A percentile compares a stretch with the other conserved stretches of the same genome.
phyloP scores from a whole-genome alignment of 2,888 invertebrate species.

The Teleiodes luculella region DNA sequence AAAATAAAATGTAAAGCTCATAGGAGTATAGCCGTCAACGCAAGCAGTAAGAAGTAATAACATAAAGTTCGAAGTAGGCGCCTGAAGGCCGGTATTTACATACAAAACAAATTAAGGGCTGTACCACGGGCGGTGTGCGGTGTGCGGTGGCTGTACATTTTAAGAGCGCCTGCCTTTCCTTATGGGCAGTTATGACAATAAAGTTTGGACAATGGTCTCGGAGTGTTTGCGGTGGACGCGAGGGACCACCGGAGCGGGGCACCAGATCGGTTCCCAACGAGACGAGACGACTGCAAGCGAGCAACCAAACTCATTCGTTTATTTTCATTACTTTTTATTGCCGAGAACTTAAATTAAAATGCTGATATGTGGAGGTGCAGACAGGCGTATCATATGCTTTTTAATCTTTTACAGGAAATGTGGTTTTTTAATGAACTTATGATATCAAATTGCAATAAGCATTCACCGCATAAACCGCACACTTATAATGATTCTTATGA shows the following conservation, averaged over 20 bases:
- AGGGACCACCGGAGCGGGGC: conserved; percentile 53
- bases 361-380: background rate
- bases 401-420: conserved; percentile 11
- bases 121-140: background rate
- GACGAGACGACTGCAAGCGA: background rate
- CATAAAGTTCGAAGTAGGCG: background rate
- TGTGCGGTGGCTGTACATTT: conserved; percentile 4
- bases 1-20: too few species aligned
- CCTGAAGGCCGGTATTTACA: background rate
- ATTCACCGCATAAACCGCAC: conserved; percentile 34
- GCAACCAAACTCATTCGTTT: conserved; percentile 28
- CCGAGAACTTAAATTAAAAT: background rate
- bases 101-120: conserved; percentile 7
- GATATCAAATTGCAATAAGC: conserved; percentile 24
- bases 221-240: conserved; percentile 54
- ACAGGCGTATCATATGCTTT: background rate
- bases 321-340: conserved; percentile 14
- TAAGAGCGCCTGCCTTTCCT: conserved; percentile 24
- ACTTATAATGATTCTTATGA: conserved; percentile 27
- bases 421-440: conserved; percentile 18
- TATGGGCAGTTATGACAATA: conserved; percentile 51
- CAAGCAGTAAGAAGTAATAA: background rate
- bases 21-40: too few species aligned
- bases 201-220: conserved; percentile 59
- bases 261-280: conserved; percentile 28